Percentiles rank a stretch among this genome's conserved stretches.
These are phyloP conservation scores for Morone chrysops DNA, from an alignment of 2,113 vertebrate genomes.

Conservation along the genomic window DNA sequence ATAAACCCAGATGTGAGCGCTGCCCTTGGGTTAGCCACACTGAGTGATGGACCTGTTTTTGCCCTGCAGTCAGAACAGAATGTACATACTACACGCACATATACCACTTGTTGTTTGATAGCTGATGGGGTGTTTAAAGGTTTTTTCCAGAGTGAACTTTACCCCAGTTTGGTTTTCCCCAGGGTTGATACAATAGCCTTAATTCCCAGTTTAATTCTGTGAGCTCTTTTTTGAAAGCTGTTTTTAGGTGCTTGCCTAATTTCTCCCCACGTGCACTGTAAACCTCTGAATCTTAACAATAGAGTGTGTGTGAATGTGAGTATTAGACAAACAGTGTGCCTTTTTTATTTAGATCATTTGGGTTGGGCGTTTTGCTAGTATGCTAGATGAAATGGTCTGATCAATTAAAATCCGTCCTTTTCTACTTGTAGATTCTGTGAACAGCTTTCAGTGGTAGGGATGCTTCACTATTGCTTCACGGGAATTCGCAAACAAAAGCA, in stretches of 20 bases:
- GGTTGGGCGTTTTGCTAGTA: neutral
- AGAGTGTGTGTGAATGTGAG: neutral
- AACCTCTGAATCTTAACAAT: conserved; percentile 12
- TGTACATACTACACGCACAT: neutral
- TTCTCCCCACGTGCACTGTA: conserved; percentile 5
- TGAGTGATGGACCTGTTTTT: conserved; percentile 39
- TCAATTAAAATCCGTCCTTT: neutral
- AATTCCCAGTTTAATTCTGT: neutral
- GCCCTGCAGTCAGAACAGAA: neutral
- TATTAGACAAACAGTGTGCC: conserved; percentile 12
- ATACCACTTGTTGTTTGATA: neutral
- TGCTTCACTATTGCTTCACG: no score
- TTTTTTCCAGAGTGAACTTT: neutral
- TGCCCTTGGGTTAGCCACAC: conserved; percentile 15
- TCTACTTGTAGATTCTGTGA: neutral
- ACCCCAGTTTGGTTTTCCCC: neutral
- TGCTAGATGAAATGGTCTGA: neutral
- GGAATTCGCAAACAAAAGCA: neutral
- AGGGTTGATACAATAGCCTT: neutral
- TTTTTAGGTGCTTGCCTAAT: conserved; percentile 5
- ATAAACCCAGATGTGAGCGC: conserved; percentile 53
- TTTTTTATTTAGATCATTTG: conserved; percentile 5
- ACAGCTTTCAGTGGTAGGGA: no score
- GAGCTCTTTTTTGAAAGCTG: conserved; percentile 4
- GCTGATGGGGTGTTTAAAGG: neutral